Conservation (phyloP, 2,797 vertebrate genomes). For the Petrocephalus sullivani region DNA sequence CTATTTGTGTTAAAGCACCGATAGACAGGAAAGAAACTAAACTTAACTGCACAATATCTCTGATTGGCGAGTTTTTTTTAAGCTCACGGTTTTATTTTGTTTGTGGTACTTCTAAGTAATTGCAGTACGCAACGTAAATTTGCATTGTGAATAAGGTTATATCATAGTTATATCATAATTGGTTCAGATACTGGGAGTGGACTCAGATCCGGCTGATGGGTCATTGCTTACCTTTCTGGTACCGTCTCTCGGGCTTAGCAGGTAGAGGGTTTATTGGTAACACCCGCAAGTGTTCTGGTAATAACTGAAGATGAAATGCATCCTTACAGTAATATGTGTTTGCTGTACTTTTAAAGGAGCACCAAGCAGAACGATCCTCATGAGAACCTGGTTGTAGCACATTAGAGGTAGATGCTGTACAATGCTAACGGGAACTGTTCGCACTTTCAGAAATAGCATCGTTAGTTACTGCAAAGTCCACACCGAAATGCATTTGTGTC, state of each 20-base stretch:
- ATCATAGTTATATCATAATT: not conserved
- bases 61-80: not conserved
- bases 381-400: not conserved
- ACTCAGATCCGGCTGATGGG: not conserved
- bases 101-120: not conserved
- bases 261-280: not conserved
- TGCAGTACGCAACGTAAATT: not conserved
- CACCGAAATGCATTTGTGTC: not conserved
- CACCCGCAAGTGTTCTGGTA: not conserved
- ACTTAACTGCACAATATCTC: not conserved
- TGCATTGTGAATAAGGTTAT: not conserved
- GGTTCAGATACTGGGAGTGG: not conserved
- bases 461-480: not conserved
- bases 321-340: not conserved
- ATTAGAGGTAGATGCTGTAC: not conserved
- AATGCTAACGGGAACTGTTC: not conserved
- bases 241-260: not conserved
- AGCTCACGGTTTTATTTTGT: not conserved
- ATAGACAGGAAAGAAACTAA: not conserved
- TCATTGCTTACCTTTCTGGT: not conserved
- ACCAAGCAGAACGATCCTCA: not conserved
- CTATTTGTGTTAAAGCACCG: not conserved
- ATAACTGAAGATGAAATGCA: not conserved
- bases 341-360: not conserved
- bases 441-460: not conserved